Base-by-base conservation (phyloP, 2,113 vertebrate genomes). In the Labeo catla region DNA sequence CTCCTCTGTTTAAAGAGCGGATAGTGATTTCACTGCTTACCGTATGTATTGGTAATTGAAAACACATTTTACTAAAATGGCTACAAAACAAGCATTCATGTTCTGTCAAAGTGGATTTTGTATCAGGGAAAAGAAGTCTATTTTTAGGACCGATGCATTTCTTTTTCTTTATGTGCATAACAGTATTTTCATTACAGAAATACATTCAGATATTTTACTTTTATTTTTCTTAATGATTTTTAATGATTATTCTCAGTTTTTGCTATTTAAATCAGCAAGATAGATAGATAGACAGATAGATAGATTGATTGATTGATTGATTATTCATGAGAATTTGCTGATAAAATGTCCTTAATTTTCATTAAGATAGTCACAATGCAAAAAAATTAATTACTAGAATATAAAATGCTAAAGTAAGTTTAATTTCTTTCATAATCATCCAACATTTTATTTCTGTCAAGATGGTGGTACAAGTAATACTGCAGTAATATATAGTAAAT, bases 1-100 rank as follows among this genome's bases (percentile, higher is more conserved):
- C 36, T 45, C 43, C 52, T 12, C 8, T 21, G 52, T 43, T 59
- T 78, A 59, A 78, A 78, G 76, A 57, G 52, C 52, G 36, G 52
- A 80, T 12, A n/a, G 21, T 6, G 36, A 59, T 79, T 57, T 61
- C 54, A 80, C 36, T 15, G 8, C 36, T 45, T 72, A 45, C 39
- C 2, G 12, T 61, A 80, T 80, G 36, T 63, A 61, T 10, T 43
- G 43, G 11, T 80, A 45, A 80, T 80, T 61, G 54, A 80, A 80
- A 61, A n/a, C 54, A 80, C 7, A n/a, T 80, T 78, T 80, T 61
- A 61, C 36, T 45, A 19, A 45, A 61, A 79, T 79, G 52, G 6
- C 77, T 61, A 23, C 21, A 61, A 61, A 61, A 45, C 6, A 34
- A 19, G 52, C 16, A 6, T 57, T 77, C 13, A 19, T 59, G 9